A percentile compares a stretch with the other conserved stretches of the same genome.
Conservation (phyloP, 2,797 vertebrate genomes). For the Melanotaenia maccullochi region DNA sequence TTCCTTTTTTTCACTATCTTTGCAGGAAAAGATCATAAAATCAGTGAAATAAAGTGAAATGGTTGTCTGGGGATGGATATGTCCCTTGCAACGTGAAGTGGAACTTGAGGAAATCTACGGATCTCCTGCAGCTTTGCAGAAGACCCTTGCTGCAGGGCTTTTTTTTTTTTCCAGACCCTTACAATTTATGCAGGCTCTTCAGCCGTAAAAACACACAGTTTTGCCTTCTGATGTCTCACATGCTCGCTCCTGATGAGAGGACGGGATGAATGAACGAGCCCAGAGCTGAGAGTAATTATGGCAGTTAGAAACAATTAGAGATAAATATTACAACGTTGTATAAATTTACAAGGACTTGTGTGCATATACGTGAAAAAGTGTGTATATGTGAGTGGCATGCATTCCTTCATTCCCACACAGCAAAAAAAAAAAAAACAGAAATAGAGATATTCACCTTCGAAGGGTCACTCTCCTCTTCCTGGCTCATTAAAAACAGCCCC, state of each 20-base stretch:
- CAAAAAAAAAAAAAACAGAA: conserved; percentile 41
- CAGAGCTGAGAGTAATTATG: conserved; percentile 68
- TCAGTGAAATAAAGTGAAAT: conserved; percentile 76
- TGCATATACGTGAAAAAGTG: conserved; percentile 5
- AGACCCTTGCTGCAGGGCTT: conserved; percentile 58
- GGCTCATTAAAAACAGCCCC: conserved; percentile 84
- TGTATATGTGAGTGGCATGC: conserved; percentile 45
- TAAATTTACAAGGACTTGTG: conserved; percentile 47
- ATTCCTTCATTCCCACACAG: conserved; percentile 48
- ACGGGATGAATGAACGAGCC: conserved; percentile 59
- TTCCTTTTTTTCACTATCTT: background rate
- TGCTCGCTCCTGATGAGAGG: conserved; percentile 60
- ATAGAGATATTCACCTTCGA: conserved; percentile 81
- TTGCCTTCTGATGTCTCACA: conserved; percentile 66
- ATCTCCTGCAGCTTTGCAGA: conserved; percentile 71
- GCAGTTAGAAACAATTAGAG: conserved; percentile 74
- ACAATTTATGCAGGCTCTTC: conserved; percentile 71
- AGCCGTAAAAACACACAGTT: conserved; percentile 68
- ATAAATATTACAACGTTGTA: conserved; percentile 65
- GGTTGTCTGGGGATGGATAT: conserved; percentile 74
- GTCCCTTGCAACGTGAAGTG: conserved; percentile 76
- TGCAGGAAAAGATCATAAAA: conserved; percentile 74
- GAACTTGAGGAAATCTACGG: conserved; percentile 75
- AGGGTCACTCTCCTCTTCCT: conserved; percentile 81
- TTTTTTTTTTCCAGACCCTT: conserved; percentile 29